phyloP scores from a whole-genome alignment of 2,888 invertebrate genomes.

The Fragum sueziense region DNA sequence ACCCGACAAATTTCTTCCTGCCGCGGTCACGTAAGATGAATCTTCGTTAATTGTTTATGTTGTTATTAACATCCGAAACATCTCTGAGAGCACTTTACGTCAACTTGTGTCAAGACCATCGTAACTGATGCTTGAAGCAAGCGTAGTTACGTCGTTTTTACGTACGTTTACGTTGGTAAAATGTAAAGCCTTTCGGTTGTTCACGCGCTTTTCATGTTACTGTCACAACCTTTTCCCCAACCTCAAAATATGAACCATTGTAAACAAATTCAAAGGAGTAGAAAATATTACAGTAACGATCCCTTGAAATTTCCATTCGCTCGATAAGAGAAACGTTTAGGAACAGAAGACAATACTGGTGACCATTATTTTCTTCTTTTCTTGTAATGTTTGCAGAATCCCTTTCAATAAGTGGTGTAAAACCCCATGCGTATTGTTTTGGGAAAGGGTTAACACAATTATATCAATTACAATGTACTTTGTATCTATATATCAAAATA shows the following conservation, averaged over 20 bases:
- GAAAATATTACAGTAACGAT: neutral
- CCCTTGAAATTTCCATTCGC: neutral
- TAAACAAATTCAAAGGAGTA: too few species aligned
- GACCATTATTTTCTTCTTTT: neutral
- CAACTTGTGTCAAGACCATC: too few species aligned
- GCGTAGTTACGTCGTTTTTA: too few species aligned
- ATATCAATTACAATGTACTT: too few species aligned
- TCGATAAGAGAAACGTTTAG: neutral
- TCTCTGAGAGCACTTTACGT: neutral
- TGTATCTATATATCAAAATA: too few species aligned
- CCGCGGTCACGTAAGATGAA: neutral
- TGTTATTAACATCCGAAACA: neutral
- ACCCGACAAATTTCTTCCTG: neutral
- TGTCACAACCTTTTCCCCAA: neutral
- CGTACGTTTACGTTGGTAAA: too few species aligned
- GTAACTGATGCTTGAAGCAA: too few species aligned
- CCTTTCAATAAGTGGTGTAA: too few species aligned
- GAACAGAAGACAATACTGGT: neutral
- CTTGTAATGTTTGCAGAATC: neutral
- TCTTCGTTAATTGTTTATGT: neutral
- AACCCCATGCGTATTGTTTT: too few species aligned
- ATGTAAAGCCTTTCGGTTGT: neutral
- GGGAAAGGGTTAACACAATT: too few species aligned
- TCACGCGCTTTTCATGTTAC: neutral
- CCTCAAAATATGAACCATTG: too few species aligned